Conservation (phyloP, 2,797 vertebrate species). For the Molossus molossus region DNA sequence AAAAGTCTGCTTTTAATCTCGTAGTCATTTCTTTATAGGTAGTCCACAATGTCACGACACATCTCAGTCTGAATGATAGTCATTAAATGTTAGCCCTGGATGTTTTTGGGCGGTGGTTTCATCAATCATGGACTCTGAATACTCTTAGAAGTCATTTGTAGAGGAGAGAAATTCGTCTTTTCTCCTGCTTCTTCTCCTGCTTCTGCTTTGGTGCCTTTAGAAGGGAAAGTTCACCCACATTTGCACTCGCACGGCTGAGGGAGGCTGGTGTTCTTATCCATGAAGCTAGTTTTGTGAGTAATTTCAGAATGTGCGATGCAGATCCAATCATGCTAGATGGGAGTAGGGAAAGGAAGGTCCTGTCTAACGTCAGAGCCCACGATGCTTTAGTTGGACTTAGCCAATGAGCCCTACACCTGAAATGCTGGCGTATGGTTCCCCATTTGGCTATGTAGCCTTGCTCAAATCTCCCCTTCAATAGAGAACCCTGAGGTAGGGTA, state of each 20-base stretch:
- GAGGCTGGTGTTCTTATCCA: not conserved
- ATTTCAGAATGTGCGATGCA: not conserved
- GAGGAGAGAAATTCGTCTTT: not conserved
- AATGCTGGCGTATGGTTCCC: not conserved
- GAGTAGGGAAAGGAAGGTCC: not conserved
- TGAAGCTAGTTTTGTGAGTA: not conserved
- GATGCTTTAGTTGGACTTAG: not conserved
- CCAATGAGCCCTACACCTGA: not conserved
- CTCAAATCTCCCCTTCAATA: not conserved
- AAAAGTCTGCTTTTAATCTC: constrained; percentile 30
- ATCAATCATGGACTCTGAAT: not conserved
- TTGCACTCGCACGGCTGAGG: not conserved
- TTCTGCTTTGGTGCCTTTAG: not conserved
- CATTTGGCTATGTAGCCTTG: not conserved
- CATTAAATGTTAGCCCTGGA: not conserved
- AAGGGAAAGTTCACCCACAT: not conserved
- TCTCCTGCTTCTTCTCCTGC: not conserved
- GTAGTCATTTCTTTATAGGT: not conserved
- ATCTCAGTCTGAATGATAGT: not conserved
- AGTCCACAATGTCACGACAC: not conserved
- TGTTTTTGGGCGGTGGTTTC: not conserved
- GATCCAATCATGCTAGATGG: not conserved
- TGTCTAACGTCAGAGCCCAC: not conserved
- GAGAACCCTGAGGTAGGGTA: not conserved
- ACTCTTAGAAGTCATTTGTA: not conserved